Evolutionary conservation across 92 coral and sea anemone genomes (phyloP).

Genomic region (Zoanthus sansibaricus): DNA sequence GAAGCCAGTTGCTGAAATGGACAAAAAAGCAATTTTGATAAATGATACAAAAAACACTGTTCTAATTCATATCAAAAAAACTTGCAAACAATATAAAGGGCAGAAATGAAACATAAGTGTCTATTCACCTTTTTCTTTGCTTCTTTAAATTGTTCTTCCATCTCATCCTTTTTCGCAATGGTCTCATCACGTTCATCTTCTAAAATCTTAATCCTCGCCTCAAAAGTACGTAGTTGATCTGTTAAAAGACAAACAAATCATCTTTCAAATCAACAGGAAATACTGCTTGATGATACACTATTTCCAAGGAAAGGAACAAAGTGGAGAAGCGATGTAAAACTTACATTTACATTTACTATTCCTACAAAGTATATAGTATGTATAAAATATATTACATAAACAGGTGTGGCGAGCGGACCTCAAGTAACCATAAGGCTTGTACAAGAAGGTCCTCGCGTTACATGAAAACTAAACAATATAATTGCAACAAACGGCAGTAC

Average conservation of each 20-base stretch:
- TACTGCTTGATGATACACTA: no score
- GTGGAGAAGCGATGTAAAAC: neutral
- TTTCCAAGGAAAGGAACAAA: neutral
- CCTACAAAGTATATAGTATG: no score
- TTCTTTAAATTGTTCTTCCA: conserved; percentile 18
- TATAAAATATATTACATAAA: no score
- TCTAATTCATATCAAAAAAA: neutral
- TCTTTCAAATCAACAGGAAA: neutral
- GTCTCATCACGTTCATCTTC: conserved; percentile 36
- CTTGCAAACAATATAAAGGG: neutral
- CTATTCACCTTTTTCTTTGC: conserved; percentile 24
- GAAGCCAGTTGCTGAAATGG: conserved; percentile 13
- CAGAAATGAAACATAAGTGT: neutral
- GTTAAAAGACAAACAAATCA: neutral
- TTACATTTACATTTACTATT: no score
- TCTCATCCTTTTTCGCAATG: conserved; percentile 24
- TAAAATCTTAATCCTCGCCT: conserved; percentile 26
- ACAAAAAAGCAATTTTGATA: neutral
- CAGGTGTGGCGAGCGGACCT: no score
- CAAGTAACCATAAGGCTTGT: no score
- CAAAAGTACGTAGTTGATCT: conserved; percentile 32
- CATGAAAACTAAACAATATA: no score
- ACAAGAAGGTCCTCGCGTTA: no score
- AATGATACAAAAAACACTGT: neutral
- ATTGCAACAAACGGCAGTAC: no score